These are phyloP conservation scores for Temnothorax curvispinosus DNA, from an alignment of 1,140 invertebrate genomes.

Conservation along the genomic window DNA sequence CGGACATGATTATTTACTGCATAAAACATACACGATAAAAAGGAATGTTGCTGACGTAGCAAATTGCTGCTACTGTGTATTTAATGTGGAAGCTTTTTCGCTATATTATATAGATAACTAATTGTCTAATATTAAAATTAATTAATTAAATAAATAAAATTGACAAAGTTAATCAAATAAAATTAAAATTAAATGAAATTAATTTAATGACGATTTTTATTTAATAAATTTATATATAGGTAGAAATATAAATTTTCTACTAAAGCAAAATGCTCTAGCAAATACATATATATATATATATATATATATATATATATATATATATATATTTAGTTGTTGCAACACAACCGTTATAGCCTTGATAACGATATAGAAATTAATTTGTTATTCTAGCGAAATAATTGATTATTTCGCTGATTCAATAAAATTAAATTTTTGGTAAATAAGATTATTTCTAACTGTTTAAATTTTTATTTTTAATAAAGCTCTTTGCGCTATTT, in stretches of 20 bases:
- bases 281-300: background rate
- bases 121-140: background rate
- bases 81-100: background rate
- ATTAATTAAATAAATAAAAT: conserved; percentile 1
- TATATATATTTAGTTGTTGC: background rate
- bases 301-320: background rate
- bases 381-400: background rate
- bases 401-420: background rate
- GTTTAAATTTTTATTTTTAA: background rate
- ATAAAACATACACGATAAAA: background rate
- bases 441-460: background rate
- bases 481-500: background rate
- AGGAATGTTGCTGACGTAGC: background rate
- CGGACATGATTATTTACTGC: background rate
- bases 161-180: background rate
- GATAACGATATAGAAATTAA: background rate
- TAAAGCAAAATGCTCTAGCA: background rate
- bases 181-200: background rate
- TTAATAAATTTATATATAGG: conserved; percentile 3
- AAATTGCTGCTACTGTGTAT: background rate
- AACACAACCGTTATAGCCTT: background rate
- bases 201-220: background rate
- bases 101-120: background rate
- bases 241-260: background rate
- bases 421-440: background rate